These are phyloP conservation scores for Oenanthe oenanthe DNA, from an alignment of 2,113 vertebrate genomes.

Conservation along the genomic window DNA sequence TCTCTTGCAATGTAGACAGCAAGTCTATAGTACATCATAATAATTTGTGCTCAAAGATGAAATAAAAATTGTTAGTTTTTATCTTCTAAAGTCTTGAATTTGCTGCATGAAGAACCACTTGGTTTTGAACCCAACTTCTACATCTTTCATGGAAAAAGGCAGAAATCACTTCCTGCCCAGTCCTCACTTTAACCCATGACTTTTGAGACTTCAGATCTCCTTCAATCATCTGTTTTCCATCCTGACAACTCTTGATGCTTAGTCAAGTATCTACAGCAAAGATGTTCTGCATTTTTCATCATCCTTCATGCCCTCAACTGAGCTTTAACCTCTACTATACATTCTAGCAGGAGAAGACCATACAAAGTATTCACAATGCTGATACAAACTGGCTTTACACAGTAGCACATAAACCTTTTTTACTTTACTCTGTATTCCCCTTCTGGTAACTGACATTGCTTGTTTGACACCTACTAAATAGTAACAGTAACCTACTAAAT, in stretches of 20 bases:
- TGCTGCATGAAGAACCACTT: background rate
- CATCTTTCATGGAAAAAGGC: background rate
- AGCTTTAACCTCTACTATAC: background rate
- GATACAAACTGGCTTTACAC: background rate
- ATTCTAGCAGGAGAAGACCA: background rate
- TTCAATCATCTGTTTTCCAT: background rate
- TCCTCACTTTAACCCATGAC: background rate
- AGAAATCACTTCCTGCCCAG: background rate
- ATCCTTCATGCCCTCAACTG: background rate
- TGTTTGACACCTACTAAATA: background rate
- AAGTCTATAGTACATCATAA: background rate
- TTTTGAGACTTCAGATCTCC: background rate
- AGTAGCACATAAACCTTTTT: background rate
- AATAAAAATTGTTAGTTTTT: background rate
- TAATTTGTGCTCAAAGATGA: background rate
- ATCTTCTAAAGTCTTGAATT: background rate
- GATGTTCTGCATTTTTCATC: background rate
- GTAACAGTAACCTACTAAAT: background rate
- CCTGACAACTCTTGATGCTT: background rate
- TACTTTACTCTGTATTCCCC: background rate
- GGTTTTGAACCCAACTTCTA: background rate
- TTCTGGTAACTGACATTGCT: background rate
- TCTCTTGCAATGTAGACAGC: background rate
- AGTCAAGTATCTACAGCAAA: background rate
- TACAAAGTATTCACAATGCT: background rate